Percentiles rank a stretch among this genome's conserved stretches.
Evolutionary conservation across 2,797 vertebrate genomes (phyloP).

Genomic region (Squalus acanthias): DNA sequence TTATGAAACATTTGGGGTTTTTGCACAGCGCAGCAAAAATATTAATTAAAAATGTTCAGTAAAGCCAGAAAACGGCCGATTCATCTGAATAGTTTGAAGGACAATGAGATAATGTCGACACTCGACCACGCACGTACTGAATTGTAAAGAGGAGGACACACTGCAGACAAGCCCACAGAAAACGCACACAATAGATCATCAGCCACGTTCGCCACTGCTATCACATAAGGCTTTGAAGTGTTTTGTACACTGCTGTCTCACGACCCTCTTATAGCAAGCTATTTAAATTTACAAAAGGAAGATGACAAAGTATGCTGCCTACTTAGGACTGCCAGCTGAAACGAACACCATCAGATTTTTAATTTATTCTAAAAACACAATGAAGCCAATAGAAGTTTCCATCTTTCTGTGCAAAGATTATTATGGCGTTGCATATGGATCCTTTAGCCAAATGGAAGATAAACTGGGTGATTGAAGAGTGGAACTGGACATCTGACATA

Average conservation of each 20-base stretch:
- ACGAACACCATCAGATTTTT: not conserved
- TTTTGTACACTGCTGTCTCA: not conserved
- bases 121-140: not conserved
- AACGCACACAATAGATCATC: not conserved
- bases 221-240: not conserved
- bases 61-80: not conserved
- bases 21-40: not conserved
- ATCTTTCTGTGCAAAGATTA: not conserved
- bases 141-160: not conserved
- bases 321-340: not conserved
- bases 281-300: not conserved
- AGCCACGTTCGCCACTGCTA: not conserved
- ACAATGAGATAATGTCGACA: not conserved
- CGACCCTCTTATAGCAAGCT: not conserved
- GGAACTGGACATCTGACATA: not conserved
- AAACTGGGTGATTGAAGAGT: not conserved
- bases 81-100: not conserved
- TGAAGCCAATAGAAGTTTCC: not conserved
- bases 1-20: not conserved
- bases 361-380: not conserved
- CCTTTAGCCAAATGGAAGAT: not conserved
- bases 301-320: not conserved
- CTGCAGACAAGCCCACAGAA: not conserved
- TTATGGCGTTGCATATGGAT: not conserved
- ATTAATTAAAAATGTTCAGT: slow-evolving; percentile 4